Evolutionary conservation across 2,113 vertebrate species (phyloP), one percentile per base, ranked within the genome.

Genomic region (Heliornis fulica): DNA sequence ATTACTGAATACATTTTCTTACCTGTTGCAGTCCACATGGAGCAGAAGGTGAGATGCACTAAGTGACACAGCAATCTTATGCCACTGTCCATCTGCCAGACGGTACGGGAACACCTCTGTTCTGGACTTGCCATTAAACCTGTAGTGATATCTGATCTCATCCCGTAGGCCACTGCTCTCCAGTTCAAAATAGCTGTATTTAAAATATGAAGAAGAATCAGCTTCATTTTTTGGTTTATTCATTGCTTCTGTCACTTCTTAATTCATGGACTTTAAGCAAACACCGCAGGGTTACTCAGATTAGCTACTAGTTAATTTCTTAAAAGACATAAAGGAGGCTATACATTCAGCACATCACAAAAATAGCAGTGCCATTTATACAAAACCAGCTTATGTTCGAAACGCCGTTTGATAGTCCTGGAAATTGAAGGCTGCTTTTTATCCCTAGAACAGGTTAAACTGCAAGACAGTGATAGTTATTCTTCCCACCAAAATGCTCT

Each of bases 11-110:
- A 2, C 32, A 41, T 80, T 75, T 54, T 41, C 95, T 93, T 98
- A 99, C 99, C 98, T 98, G 98, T 99, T 99, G 95, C 99, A 99
- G 98, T 99, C 99, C 3, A 99, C 97, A 0, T 99, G 99, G 72
- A 99, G 98, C 72, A 99, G 97, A 8, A 99, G 98, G 57, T 99
- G 99, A 64, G 98, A 98, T n/a, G 98, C 98, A 3, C 99, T 99
- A 41, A 99, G 96, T 0, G 99, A 98, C 81, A 99, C 93, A 0
- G 99, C 98, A 11, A 99, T 97, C 95, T 98, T 99, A 92, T 99
- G 99, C 99, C 99, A 99, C 90, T 98, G 98, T 16, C 99, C 99
- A 1, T 99, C 99, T 5, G 99, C 99, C 88, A 99, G 98, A 40
- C 98, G 98, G 78, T 99, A 99, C 0, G 99, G 99, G 94, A 99